Conservation (phyloP, 2,797 vertebrate genomes). For the Sphenopsis melanotis region DNA sequence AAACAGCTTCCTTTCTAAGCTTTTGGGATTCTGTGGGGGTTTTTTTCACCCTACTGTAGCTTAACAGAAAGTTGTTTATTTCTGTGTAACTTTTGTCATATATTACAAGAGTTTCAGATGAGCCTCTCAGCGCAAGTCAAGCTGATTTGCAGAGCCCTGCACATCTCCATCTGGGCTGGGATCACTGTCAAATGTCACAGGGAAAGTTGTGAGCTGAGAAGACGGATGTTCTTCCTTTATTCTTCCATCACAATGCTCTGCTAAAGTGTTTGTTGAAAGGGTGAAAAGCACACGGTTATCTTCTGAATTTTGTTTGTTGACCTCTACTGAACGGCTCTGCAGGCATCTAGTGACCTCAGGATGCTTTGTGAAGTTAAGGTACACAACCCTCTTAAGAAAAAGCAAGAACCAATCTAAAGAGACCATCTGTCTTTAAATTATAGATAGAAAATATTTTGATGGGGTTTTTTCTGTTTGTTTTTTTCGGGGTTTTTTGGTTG, state of each 20-base stretch:
- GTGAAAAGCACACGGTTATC: not conserved
- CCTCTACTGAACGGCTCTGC: not conserved
- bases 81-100: not conserved
- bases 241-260: not conserved
- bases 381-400: not conserved
- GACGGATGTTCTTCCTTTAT: not conserved
- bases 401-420: not conserved
- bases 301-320: not conserved
- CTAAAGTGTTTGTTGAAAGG: not conserved
- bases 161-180: not conserved
- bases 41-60: not conserved
- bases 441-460: not conserved
- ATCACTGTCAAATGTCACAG: not conserved
- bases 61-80: not conserved
- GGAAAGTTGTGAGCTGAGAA: not conserved
- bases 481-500: not conserved
- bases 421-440: not conserved
- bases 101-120: not conserved
- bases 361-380: not conserved
- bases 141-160: not conserved
- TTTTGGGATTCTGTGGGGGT: accelerated
- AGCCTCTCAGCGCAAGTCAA: not conserved
- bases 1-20: not conserved
- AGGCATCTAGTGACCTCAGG: not conserved
- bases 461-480: no score